A percentile compares a stretch with the other conserved stretches of the same genome.
These are phyloP conservation scores for Hyles lineata DNA, from an alignment of 2,888 invertebrate genomes.

Conservation along the genomic window DNA sequence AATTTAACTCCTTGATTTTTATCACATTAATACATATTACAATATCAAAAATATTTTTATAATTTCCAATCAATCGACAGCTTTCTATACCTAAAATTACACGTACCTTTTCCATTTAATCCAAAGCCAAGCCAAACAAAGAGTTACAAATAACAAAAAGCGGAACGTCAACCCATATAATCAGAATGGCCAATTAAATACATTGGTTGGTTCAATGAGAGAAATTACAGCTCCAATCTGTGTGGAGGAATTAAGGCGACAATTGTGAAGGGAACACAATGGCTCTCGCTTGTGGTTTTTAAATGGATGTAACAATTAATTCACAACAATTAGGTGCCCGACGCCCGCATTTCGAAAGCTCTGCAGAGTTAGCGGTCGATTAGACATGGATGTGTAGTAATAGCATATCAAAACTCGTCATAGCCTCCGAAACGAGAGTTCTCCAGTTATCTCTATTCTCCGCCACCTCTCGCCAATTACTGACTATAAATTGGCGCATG, in stretches of 20 bases:
- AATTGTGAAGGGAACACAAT: slow-evolving; percentile 74
- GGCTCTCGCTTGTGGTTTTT: slow-evolving; percentile 76
- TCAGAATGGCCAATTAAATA: slow-evolving; percentile 67
- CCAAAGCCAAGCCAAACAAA: slow-evolving; percentile 19
- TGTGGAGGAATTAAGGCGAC: slow-evolving; percentile 69
- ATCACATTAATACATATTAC: too few species aligned
- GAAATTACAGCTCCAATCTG: slow-evolving; percentile 75
- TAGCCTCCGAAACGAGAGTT: too few species aligned
- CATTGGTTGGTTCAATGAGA: slow-evolving; percentile 66
- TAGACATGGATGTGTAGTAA: slow-evolving; percentile 37
- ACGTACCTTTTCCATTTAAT: not conserved
- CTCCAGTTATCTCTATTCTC: too few species aligned
- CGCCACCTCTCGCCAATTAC: too few species aligned
- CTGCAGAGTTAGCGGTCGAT: slow-evolving; percentile 48
- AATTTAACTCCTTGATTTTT: too few species aligned
- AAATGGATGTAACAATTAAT: slow-evolving; percentile 85
- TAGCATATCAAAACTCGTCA: too few species aligned
- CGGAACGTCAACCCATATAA: slow-evolving; percentile 55
- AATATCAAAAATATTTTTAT: too few species aligned
- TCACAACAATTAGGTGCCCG: slow-evolving; percentile 81
- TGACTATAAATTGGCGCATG: too few species aligned
- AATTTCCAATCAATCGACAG: too few species aligned
- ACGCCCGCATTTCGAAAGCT: slow-evolving; percentile 80
- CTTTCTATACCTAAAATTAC: not conserved
- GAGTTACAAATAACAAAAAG: slow-evolving; percentile 29